Evolutionary conservation across 2,888 invertebrate genomes (phyloP), one percentile per base, ranked within the genome.

Genomic region (Oligia strigilis): DNA sequence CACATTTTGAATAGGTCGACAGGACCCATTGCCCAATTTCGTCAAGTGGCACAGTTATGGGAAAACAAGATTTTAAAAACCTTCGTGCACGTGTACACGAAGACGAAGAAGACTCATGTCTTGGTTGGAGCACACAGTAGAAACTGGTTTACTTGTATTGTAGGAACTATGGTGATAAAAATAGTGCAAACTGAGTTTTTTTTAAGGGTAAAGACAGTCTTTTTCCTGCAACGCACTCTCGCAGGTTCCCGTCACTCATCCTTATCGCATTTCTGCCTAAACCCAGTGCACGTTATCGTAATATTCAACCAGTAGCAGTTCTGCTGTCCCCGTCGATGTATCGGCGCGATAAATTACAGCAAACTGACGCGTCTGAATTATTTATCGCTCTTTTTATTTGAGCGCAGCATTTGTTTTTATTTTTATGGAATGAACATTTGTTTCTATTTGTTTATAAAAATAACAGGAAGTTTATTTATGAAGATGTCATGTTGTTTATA

Each of bases 321-420:
- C 66, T 72, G 67, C 66, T 70, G 73, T 78, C 75, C 77, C 85
- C 79, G 19, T 82, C 65, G 74, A 87, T 87, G 72, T 74, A 78
- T 60, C 62, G 6, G 13, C 11, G 73, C 55, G 85, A 87, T 85
- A 87, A 79, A 86, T 77, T 69, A 72, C 71, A 65, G 13, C 75
- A 43, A 79, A 86, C 82, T 87, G 88, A 80, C 86, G 67, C 66
- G 52, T 76, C 65, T 76, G 82, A 86, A 85, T 82, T 82, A 86
- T 86, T 86, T 86, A 86, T 85, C 46, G 69, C 71, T 58, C n/a
- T 78, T 76, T 87, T 78, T 80, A 79, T 86, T 82, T 66, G 78
- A 72, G 9, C n/a, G 46, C 65, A 71, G 64, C 70, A 55, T 80
- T 85, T 77, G 49, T 85, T 82, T 72, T 66, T 49, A 77, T 67